Conservation (phyloP, 2,888 invertebrate genomes). For the Apodemia mormo region DNA sequence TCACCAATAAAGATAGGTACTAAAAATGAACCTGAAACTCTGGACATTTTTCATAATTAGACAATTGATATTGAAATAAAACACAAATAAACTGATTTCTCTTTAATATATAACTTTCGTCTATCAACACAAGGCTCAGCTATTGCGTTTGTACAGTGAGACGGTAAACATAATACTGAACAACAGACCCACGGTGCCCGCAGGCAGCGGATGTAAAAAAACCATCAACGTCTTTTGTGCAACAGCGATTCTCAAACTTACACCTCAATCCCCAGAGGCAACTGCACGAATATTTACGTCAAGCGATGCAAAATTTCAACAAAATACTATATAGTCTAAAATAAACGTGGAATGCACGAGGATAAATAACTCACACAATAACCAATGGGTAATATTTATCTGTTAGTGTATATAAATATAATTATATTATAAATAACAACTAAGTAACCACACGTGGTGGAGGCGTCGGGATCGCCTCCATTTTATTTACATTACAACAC, state of each 20-base stretch:
- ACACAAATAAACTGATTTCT: slow-evolving; percentile 58
- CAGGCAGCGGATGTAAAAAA: slow-evolving; percentile 17
- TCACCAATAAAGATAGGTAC: too few relatives aligned
- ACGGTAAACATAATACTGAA: slow-evolving; percentile 40
- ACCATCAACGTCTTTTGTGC: slow-evolving; percentile 31
- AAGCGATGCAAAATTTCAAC: slow-evolving; percentile 40
- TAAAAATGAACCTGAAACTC: too few relatives aligned
- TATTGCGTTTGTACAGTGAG: slow-evolving; percentile 47
- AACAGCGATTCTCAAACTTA: slow-evolving; percentile 28
- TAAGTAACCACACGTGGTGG: slow-evolving; percentile 39
- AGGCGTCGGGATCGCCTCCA: slow-evolving; percentile 35
- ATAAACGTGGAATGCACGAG: slow-evolving; percentile 75
- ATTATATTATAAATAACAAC: slow-evolving; percentile 56
- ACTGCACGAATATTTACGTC: slow-evolving; percentile 32
- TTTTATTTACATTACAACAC: slow-evolving; percentile 33
- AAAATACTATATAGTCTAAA: slow-evolving; percentile 48
- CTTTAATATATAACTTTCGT: slow-evolving; percentile 66
- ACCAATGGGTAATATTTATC: slow-evolving; percentile 54
- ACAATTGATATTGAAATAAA: slow-evolving; percentile 40
- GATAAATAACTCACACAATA: slow-evolving; percentile 53
- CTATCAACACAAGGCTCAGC: slow-evolving; percentile 58
- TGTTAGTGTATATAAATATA: slow-evolving; percentile 58
- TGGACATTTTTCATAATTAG: neutral
- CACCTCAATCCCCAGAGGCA: slow-evolving; percentile 39
- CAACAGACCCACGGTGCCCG: slow-evolving; percentile 32